A percentile compares a stretch with the other conserved stretches of the same genome.
Evolutionary conservation across 1,140 invertebrate genomes (phyloP).

Genomic region (Nymphalis io): DNA sequence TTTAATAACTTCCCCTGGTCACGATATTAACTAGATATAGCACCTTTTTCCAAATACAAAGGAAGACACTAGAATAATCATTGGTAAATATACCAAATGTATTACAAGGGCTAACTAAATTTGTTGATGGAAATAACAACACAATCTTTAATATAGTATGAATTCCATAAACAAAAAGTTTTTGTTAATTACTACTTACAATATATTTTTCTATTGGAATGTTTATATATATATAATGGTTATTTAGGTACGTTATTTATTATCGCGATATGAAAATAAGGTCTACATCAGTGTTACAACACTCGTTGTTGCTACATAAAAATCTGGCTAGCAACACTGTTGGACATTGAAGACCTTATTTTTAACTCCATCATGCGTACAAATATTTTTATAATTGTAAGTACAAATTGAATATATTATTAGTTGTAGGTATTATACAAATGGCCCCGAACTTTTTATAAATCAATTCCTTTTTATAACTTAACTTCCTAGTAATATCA

Average conservation of each 20-base stretch:
- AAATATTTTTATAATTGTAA: neutral
- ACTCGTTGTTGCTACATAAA: neutral
- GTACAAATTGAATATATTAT: neutral
- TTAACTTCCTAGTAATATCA: conserved; percentile 8
- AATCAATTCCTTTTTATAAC: neutral
- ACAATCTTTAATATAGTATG: conserved; percentile 71
- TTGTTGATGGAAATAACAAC: conserved; percentile 66
- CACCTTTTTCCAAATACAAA: conserved; percentile 51
- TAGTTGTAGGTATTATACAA: neutral
- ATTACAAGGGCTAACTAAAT: conserved; percentile 29
- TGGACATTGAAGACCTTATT: too few species aligned
- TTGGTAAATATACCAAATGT: conserved; percentile 14
- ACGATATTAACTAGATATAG: conserved; percentile 51
- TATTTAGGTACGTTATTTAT: conserved; percentile 4
- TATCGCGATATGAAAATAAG: neutral
- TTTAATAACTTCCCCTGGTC: conserved; percentile 15
- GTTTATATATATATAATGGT: conserved; percentile 5
- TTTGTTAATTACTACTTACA: conserved; percentile 31
- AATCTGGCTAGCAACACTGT: neutral
- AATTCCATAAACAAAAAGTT: conserved; percentile 63
- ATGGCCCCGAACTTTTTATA: neutral
- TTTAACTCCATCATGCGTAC: neutral
- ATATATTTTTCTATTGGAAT: conserved; percentile 45
- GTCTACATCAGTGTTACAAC: neutral
- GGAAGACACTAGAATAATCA: conserved; percentile 36